Conservation (phyloP, 1,140 invertebrate genomes). For the Drosophila equinoxialis region DNA sequence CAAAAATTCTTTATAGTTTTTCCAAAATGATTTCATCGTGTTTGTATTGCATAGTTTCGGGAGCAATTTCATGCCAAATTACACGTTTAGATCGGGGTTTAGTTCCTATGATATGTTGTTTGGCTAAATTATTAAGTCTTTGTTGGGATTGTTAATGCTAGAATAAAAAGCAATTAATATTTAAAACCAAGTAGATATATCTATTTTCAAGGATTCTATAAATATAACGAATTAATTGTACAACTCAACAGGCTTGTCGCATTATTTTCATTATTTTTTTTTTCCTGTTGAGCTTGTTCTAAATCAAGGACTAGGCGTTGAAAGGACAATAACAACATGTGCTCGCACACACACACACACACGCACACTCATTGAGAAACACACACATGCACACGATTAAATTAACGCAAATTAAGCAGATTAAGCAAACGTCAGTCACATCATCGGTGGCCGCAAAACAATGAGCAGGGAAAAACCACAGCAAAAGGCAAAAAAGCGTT, state of each 20-base stretch:
- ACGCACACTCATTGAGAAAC: not conserved
- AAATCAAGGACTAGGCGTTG: conserved; percentile 36
- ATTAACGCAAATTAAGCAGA: conserved; percentile 75
- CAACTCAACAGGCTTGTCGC: not conserved
- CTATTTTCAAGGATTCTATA: not conserved
- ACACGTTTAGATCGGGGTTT: too few relatives aligned
- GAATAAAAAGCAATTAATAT: too few relatives aligned
- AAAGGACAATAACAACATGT: conserved; percentile 49
- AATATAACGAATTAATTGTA: not conserved
- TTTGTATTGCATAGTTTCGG: too few relatives aligned
- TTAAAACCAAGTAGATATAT: too few relatives aligned
- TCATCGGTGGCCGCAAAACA: conserved; percentile 53
- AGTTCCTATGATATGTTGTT: too few relatives aligned
- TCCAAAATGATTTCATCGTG: too few relatives aligned
- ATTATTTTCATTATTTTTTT: not conserved
- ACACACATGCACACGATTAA: conserved; percentile 51
- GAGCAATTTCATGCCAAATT: too few relatives aligned
- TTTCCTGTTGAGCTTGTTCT: not conserved
- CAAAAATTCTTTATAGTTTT: too few relatives aligned
- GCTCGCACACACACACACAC: conserved; percentile 13
- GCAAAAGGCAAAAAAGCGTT: conserved; percentile 67
- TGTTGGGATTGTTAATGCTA: too few relatives aligned
- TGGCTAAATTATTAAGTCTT: too few relatives aligned
- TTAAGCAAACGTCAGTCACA: conserved; percentile 70
- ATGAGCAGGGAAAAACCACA: conserved; percentile 50